Base-by-base conservation (phyloP, 1,140 invertebrate species). In the Aradophagus sp. region DNA sequence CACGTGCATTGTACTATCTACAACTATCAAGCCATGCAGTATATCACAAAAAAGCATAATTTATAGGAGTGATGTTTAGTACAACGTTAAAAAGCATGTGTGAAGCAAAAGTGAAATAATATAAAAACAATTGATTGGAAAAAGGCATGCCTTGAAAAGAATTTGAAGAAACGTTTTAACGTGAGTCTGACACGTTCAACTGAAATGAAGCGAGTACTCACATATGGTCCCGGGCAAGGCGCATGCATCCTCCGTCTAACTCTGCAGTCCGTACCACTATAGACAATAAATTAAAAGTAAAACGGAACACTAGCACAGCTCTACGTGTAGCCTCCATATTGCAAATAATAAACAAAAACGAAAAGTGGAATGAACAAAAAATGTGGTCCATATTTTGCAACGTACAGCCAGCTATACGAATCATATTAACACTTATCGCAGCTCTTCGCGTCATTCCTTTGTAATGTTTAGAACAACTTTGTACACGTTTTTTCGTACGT, bases 231-330 rank as follows among this genome's bases (percentile, higher is more conserved):
- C 80, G 79, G 84, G 82, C 77, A 84, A 85, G 84, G 84, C 81
- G 83, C 84, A 86, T 84, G 84, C 84, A 86, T 85, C 84, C 84
- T 86, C 83, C 82, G 84, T 84, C 84, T 86, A 85, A 85, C 84
- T 86, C 82, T 86, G 84, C 81, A 86, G 82, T 84, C 84, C 84
- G 84, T 86, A 86, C 84, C 84, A 86, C 84, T 86, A 85, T 63
- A 86, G 81, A 85, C 75, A 85, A 84, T 61, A 85, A 84, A 82
- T 75, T 68, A 80, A 79, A 83, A 83, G 65, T 83, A 86, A 75
- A 83, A 82, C 75, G 63, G 81, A 84, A 81, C 73, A 63, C 70
- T 73, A 73, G 53, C 68, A 67, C 36, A 74, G 48, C 74, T 72
- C 73, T 76, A 78, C 58, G 6, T 44, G 34, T 65, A 73, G 42